Percentiles rank a stretch among this genome's conserved stretches.
These are phyloP conservation scores for Hyles lineata DNA, from an alignment of 2,888 invertebrate species.

Conservation along the genomic window DNA sequence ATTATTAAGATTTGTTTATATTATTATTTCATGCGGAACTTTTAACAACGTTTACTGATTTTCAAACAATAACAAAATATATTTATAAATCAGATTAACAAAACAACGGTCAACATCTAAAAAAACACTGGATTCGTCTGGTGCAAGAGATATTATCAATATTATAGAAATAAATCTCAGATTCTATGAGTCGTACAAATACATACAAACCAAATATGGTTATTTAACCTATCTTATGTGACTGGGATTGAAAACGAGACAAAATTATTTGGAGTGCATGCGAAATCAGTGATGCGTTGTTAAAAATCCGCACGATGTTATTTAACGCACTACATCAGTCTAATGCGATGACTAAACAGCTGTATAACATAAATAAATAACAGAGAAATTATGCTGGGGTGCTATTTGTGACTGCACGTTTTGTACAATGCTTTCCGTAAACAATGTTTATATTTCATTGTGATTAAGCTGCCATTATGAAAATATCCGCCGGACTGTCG, in stretches of 20 bases:
- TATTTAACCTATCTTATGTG: no score
- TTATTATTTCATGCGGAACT: slow-evolving; percentile 15
- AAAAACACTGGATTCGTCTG: no score
- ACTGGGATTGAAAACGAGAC: no score
- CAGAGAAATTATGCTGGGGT: slow-evolving; percentile 37
- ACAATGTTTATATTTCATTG: slow-evolving; percentile 7
- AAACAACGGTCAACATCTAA: no score
- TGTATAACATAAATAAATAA: slow-evolving; percentile 40
- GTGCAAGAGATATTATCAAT: no score
- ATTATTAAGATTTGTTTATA: slow-evolving; percentile 41
- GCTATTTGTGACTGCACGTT: slow-evolving; percentile 42
- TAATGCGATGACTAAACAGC: slow-evolving; percentile 75
- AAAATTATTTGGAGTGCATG: background rate
- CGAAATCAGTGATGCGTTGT: slow-evolving; percentile 46
- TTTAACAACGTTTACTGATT: slow-evolving; percentile 39
- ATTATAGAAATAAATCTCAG: no score
- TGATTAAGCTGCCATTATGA: slow-evolving; percentile 27
- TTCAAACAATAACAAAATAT: slow-evolving; percentile 42
- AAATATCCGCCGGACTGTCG: background rate
- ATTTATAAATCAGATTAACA: background rate
- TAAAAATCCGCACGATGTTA: slow-evolving; percentile 32
- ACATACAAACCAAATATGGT: no score
- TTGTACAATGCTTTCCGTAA: slow-evolving; percentile 24
- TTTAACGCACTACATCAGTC: slow-evolving; percentile 76
- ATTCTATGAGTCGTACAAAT: no score